Evolutionary conservation across 2,113 vertebrate species (phyloP).

Genomic region (Tachysurus fulvidraco): DNA sequence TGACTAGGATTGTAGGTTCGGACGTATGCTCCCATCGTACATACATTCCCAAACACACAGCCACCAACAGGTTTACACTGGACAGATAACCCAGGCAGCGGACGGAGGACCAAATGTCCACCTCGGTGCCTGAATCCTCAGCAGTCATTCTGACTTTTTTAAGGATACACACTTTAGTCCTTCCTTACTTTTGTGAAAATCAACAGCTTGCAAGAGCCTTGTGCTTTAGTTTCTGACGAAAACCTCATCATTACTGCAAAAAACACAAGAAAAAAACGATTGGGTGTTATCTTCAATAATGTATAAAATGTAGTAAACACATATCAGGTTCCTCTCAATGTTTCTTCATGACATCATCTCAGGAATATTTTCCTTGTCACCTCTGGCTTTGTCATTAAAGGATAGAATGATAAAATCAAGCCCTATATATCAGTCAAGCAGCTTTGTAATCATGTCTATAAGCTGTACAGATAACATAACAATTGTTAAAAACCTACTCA

Average conservation of each 20-base stretch:
- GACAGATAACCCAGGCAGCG: slow-evolving; percentile 92
- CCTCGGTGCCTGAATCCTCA: slow-evolving; percentile 82
- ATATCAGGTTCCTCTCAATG: neutral
- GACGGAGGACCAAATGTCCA: slow-evolving; percentile 88
- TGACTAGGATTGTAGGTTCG: slow-evolving; percentile 89
- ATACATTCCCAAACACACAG: slow-evolving; percentile 92
- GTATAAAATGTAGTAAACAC: neutral
- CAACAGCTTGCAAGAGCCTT: neutral
- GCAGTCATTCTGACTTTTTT: slow-evolving; percentile 79
- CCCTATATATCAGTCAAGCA: neutral
- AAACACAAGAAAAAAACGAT: neutral
- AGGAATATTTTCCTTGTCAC: neutral
- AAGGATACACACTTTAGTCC: neutral
- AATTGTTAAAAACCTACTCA: neutral
- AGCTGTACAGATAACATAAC: neutral
- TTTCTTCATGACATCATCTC: neutral
- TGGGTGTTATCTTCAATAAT: neutral
- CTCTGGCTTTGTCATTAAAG: neutral
- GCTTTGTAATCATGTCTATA: neutral
- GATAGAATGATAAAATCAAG: neutral
- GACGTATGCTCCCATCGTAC: slow-evolving; percentile 92
- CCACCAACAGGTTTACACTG: slow-evolving; percentile 86
- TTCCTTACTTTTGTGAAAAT: neutral
- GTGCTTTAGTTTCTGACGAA: neutral
- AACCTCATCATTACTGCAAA: slow-evolving; percentile 18